Base-by-base conservation (phyloP, 2,888 invertebrate genomes). In the Eubasilissa splendida region DNA sequence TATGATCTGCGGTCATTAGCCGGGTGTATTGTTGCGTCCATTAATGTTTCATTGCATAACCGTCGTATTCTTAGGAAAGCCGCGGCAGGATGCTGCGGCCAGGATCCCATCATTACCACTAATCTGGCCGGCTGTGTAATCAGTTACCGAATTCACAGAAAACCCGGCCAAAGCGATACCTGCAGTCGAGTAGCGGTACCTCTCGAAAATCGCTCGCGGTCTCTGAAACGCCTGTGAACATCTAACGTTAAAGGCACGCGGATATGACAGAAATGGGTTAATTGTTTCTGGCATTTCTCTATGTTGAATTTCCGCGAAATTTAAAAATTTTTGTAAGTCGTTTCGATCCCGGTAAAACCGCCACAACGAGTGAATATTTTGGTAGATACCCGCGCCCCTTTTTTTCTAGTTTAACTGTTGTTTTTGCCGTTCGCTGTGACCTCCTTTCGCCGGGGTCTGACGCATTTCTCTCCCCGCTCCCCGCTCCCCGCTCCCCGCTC, bases 401-500 rank as follows among this genome's bases (percentile, higher is more conserved):
- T 65, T 22, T 77, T 53, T 56, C 58, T 33, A 42, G 77, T 77
- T 77, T 77, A 71, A 77, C 77, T 71, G 71, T 71, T 59, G n/a
- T 77, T 70, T 70, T 77, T 70, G 33, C 58, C 76, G 52, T 53
- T 60, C 75, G 58, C 75, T 63, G 53, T 80, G 76, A 60, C 76
- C 76, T 76, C 80, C 70, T 68, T 76, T 63, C 80, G 58, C 60
- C 63, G 59, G 54, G 59, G 54, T 63, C 80, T 80, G 80, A 80
- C 80, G 68, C 76, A 80, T 80, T 76, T 79, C 74, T 56, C 60
- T 74, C 65, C 77, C 65, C 76, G 33, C 31, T 31, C 42, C 42
- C 22, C 22, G 22, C 22, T 22, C 22, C 22, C 22, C 22, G 22
- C 22, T 22, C 22, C 22, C 22, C 22, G 22, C 22, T 22, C 22